Percentiles rank a stretch among this genome's conserved stretches.
Conservation (phyloP, 2,888 invertebrate species). For the Isoperla grammatica region DNA sequence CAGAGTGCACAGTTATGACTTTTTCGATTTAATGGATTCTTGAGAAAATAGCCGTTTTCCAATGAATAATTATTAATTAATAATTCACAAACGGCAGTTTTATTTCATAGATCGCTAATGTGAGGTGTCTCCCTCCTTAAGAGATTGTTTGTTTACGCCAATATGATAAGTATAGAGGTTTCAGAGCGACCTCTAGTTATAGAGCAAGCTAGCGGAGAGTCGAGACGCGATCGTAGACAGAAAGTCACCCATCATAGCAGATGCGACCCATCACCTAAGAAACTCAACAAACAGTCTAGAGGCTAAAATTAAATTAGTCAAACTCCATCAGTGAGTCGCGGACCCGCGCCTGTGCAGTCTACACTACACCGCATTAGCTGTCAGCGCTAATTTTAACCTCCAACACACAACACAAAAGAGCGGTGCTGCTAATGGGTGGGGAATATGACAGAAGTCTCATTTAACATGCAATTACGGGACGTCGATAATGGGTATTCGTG, state of each 20-base stretch:
- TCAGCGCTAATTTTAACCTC: constrained; percentile 28
- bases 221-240: constrained; percentile 2
- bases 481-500: constrained; percentile 6
- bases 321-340: constrained; percentile 21
- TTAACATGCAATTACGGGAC: not conserved
- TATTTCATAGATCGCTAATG: no score
- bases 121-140: no score
- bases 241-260: constrained; percentile 18
- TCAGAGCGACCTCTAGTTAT: no score
- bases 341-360: not conserved
- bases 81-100: no score
- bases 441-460: constrained; percentile 4
- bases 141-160: no score
- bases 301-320: constrained; percentile 28
- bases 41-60: no score
- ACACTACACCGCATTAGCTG: constrained; percentile 12
- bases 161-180: no score
- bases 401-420: constrained; percentile 11
- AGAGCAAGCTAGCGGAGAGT: no score
- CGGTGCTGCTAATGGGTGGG: not conserved
- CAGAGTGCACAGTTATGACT: no score
- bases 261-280: constrained; percentile 24
- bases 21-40: no score
- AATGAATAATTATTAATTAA: no score
- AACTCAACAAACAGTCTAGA: not conserved